A percentile compares a stretch with the other conserved stretches of the same genome.
phyloP scores from a whole-genome alignment of 2,113 vertebrate species.

The Carollia perspicillata region DNA sequence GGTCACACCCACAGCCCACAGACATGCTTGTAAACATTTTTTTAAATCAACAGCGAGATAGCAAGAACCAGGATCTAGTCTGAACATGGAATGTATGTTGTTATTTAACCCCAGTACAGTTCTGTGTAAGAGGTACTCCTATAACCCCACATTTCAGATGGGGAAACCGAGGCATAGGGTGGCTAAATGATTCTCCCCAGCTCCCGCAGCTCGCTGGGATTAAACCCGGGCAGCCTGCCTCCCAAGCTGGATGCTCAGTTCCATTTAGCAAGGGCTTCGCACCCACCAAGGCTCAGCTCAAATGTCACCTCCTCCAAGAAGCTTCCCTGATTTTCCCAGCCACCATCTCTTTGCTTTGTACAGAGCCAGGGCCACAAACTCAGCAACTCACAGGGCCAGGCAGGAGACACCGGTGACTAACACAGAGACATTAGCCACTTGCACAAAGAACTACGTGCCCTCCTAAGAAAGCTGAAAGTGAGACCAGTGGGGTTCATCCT shows the following conservation, averaged over 20 bases:
- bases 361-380: not conserved
- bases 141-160: not conserved
- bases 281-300: not conserved
- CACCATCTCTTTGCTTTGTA: not conserved
- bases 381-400: not conserved
- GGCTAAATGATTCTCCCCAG: not conserved
- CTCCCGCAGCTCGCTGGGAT: not conserved
- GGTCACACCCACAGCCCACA: not conserved
- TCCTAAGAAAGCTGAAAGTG: no score
- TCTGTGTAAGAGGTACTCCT: not conserved
- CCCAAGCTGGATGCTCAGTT: not conserved
- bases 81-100: rapidly evolving
- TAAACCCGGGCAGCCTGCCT: not conserved
- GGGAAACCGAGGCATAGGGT: not conserved
- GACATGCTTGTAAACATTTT: no score
- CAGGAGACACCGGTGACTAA: not conserved
- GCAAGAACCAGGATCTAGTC: not conserved
- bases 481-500: not conserved
- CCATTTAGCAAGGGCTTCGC: not conserved
- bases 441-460: not conserved
- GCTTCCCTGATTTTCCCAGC: not conserved
- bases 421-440: rapidly evolving
- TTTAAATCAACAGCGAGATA: not conserved
- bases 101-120: not conserved
- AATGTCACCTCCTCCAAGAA: not conserved